Evolutionary conservation across 2,113 vertebrate species (phyloP).

Genomic region (Lepisosteus oculatus): DNA sequence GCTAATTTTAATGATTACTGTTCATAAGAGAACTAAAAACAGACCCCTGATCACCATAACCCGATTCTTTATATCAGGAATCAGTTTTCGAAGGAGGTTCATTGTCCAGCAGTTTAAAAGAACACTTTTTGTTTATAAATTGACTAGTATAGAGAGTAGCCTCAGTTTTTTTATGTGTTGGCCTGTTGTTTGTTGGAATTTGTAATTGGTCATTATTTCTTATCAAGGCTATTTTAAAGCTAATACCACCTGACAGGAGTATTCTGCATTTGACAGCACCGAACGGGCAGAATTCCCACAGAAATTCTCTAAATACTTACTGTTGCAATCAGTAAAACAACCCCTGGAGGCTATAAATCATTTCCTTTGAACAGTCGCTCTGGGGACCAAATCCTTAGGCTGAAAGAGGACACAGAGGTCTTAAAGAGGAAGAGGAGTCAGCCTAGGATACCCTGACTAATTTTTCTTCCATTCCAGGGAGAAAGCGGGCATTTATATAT

Average conservation of each 20-base stretch:
- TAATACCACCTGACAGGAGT: conserved; percentile 94
- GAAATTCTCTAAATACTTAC: conserved; percentile 92
- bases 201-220: conserved; percentile 89
- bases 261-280: conserved; percentile 85
- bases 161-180: neutral
- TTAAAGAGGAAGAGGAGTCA: conserved; percentile 90
- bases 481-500: conserved; percentile 63
- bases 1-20: no score
- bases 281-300: conserved; percentile 90
- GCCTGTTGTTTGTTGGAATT: conserved; percentile 57
- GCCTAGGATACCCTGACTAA: conserved; percentile 87
- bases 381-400: conserved; percentile 87
- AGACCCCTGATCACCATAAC: no score
- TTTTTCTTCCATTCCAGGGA: conserved; percentile 87
- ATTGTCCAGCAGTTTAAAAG: no score
- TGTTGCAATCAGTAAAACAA: conserved; percentile 97
- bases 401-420: conserved; percentile 84
- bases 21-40: no score
- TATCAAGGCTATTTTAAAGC: conserved; percentile 80
- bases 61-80: no score
- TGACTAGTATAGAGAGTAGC: neutral
- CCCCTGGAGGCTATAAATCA: conserved; percentile 87
- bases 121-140: no score
- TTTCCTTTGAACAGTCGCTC: conserved; percentile 90
- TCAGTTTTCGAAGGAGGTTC: no score